phyloP scores from a whole-genome alignment of 2,888 invertebrate genomes.

The Chrysina gloriosa region DNA sequence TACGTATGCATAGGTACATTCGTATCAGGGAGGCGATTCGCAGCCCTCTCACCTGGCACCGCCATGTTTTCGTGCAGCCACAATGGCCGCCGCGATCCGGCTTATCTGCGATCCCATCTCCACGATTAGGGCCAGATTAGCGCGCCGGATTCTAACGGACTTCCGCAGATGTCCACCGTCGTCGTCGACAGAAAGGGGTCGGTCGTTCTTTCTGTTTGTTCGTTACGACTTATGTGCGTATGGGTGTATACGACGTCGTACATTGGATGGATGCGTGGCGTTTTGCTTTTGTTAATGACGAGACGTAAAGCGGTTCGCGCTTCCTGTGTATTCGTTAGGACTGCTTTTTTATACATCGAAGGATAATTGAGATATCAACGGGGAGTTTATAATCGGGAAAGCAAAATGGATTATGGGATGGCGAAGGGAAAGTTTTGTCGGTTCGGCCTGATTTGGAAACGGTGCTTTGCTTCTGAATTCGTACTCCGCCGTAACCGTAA shows the following conservation, averaged over 20 bases:
- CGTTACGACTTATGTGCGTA: too few relatives aligned
- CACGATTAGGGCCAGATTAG: constrained; percentile 63
- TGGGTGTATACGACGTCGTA: background rate
- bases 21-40: constrained; percentile 54
- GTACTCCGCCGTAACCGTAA: too few relatives aligned
- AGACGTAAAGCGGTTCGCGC: background rate
- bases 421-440: too few relatives aligned
- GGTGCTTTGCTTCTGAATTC: too few relatives aligned
- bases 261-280: background rate
- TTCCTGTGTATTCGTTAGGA: background rate
- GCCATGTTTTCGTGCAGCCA: constrained; percentile 62
- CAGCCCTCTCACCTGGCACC: constrained; percentile 63
- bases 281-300: constrained; percentile 26
- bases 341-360: background rate
- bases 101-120: constrained; percentile 62
- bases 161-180: constrained; percentile 64
- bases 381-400: too few relatives aligned
- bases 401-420: too few relatives aligned
- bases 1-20: too few relatives aligned
- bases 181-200: constrained; percentile 45
- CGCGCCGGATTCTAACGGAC: constrained; percentile 64
- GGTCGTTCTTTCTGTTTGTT: constrained; percentile 20
- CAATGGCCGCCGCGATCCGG: constrained; percentile 61
- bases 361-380: constrained; percentile 18
- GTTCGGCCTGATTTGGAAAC: too few relatives aligned